Percentiles rank a stretch among this genome's conserved stretches.
Conservation (phyloP, 2,797 vertebrate species). For the Chelmon rostratus region DNA sequence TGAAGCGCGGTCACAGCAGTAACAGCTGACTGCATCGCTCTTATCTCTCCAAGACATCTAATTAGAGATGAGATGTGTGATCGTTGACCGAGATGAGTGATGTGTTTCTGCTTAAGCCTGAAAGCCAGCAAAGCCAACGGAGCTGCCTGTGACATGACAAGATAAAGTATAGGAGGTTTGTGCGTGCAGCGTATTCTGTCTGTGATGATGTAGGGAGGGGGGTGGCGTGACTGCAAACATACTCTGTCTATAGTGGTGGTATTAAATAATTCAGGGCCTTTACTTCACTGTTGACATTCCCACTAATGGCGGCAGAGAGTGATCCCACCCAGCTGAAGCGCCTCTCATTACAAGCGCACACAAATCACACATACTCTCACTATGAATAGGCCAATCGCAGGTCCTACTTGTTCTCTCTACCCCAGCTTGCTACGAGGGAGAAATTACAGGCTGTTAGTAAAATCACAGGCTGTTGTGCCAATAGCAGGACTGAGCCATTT, state of each 20-base stretch:
- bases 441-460: conserved; percentile 67
- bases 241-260: conserved; percentile 32
- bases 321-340: conserved; percentile 39
- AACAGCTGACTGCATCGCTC: conserved; percentile 52
- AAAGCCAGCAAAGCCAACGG: conserved; percentile 25
- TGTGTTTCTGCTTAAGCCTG: conserved; percentile 48
- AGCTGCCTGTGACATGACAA: conserved; percentile 1
- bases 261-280: conserved; percentile 72
- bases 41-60: conserved; percentile 60
- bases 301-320: conserved; percentile 57
- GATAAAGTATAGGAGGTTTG: conserved; percentile 9
- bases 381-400: conserved; percentile 56
- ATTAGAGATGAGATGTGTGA: conserved; percentile 63
- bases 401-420: conserved; percentile 40
- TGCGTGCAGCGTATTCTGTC: background rate
- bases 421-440: conserved; percentile 34
- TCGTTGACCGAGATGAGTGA: conserved; percentile 56
- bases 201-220: conserved; percentile 17
- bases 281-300: conserved; percentile 72
- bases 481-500: conserved; percentile 65
- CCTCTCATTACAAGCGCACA: conserved; percentile 46
- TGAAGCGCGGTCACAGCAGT: conserved; percentile 30
- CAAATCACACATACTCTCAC: conserved; percentile 19
- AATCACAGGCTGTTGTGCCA: conserved; percentile 69
- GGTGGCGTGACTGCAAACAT: conserved; percentile 32